Conservation (phyloP, 2,113 vertebrate genomes). For the Campylorhamphus procurvoides region DNA sequence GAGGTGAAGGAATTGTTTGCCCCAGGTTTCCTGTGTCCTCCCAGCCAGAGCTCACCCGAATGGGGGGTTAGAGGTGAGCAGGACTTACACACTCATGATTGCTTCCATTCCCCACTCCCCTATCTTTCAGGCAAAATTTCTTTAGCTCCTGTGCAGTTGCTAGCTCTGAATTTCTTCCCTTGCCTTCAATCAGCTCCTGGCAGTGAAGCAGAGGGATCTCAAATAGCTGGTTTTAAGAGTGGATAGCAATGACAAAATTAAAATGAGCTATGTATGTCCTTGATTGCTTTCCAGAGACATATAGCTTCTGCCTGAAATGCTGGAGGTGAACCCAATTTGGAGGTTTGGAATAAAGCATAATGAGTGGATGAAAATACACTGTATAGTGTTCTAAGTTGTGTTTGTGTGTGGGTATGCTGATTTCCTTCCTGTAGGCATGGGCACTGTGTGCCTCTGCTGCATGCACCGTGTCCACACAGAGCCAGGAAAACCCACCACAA, state of each 20-base stretch:
- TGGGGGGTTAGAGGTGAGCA: neutral
- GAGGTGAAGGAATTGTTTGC: neutral
- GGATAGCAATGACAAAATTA: neutral
- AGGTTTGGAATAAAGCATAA: neutral
- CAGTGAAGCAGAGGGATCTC: neutral
- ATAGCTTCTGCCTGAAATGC: neutral
- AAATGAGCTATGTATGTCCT: neutral
- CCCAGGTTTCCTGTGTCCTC: rapidly evolving
- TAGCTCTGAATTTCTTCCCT: neutral
- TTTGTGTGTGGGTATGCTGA: neutral
- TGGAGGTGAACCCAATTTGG: neutral
- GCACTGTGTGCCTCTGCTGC: neutral
- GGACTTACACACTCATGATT: rapidly evolving
- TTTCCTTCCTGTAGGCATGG: rapidly evolving
- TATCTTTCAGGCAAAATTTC: neutral
- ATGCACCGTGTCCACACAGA: neutral
- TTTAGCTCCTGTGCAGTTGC: neutral
- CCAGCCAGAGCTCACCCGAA: rapidly evolving
- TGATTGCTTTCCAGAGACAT: neutral
- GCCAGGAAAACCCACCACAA: neutral
- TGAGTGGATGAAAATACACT: neutral
- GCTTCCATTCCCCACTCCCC: neutral
- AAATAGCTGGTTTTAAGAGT: neutral
- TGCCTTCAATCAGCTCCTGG: neutral
- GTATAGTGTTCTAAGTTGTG: neutral